A percentile compares a stretch with the other conserved stretches of the same genome.
Evolutionary conservation across 2,888 invertebrate genomes (phyloP).

Genomic region (Calameuta pallipes): DNA sequence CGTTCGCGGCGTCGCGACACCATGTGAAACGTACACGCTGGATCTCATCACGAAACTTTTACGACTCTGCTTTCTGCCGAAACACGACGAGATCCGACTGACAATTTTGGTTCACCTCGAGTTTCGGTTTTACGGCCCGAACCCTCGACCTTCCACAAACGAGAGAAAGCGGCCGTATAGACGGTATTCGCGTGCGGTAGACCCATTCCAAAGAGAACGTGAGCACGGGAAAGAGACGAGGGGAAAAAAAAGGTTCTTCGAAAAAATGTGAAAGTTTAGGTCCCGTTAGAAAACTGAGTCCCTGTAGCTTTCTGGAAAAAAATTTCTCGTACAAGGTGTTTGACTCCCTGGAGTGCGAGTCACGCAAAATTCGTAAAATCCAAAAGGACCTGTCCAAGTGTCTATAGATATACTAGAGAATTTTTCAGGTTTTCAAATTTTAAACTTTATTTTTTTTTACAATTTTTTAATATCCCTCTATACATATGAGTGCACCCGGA

Average conservation of each 20-base stretch:
- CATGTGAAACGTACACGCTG: neutral
- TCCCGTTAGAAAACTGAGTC: slow-evolving; percentile 16
- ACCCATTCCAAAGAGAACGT: slow-evolving; percentile 17
- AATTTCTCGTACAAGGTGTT: slow-evolving; percentile 42
- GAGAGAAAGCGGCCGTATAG: slow-evolving; percentile 11
- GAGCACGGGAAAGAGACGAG: slow-evolving; percentile 8
- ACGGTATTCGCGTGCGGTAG: neutral
- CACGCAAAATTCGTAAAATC: slow-evolving; percentile 45
- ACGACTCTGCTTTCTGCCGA: slow-evolving; percentile 24
- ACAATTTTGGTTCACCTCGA: slow-evolving; percentile 3
- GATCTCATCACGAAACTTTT: slow-evolving; percentile 28
- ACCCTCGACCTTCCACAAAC: neutral
- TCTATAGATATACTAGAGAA: neutral
- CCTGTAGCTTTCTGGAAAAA: slow-evolving; percentile 10
- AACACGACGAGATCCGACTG: neutral
- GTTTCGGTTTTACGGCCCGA: slow-evolving; percentile 9
- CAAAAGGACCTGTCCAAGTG: slow-evolving; percentile 19
- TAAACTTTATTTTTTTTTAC: neutral
- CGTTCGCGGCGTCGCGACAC: neutral
- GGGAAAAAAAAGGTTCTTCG: slow-evolving; percentile 32
- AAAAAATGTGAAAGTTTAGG: slow-evolving; percentile 60
- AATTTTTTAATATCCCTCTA: neutral
- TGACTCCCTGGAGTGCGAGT: slow-evolving; percentile 48
- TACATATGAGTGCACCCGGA: neutral
- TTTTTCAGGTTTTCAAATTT: neutral